A percentile compares a stretch with the other conserved stretches of the same genome.
phyloP scores from a whole-genome alignment of 2,113 vertebrate genomes.

The Bostrychus sinensis region DNA sequence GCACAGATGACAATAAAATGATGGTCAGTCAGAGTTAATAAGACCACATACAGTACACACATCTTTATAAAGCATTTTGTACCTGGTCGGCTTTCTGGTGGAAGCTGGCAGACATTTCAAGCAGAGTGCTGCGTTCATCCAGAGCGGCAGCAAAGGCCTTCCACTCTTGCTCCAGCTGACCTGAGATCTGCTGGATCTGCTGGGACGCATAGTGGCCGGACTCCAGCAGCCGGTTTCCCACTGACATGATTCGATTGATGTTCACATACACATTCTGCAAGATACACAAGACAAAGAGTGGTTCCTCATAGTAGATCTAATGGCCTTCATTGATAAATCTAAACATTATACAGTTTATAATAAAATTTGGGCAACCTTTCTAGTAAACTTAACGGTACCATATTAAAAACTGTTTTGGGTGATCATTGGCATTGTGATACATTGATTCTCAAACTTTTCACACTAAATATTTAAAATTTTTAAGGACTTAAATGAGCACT shows the following conservation, averaged over 20 bases:
- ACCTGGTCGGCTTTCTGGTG: constrained; percentile 99
- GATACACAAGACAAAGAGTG: constrained; percentile 13
- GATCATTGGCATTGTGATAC: too few relatives aligned
- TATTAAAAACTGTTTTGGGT: too few relatives aligned
- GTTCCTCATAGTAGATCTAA: too few relatives aligned
- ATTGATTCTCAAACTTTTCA: too few relatives aligned
- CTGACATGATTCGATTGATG: constrained; percentile 98
- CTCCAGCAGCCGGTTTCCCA: constrained; percentile 93
- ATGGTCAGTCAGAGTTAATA: background rate
- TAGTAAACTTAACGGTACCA: too few relatives aligned
- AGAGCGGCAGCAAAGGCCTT: constrained; percentile 95
- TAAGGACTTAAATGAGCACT: too few relatives aligned
- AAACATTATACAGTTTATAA: too few relatives aligned
- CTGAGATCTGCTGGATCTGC: constrained; percentile 97
- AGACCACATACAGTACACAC: constrained; percentile 12
- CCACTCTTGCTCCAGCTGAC: constrained; percentile 97
- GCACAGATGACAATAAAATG: background rate
- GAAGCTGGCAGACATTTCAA: constrained; percentile 97
- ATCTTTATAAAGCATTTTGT: constrained; percentile 5
- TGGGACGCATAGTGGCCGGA: constrained; percentile 95
- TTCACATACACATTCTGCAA: constrained; percentile 96
- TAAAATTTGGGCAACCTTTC: too few relatives aligned
- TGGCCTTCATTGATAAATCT: too few relatives aligned
- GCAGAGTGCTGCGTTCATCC: constrained; percentile 93
- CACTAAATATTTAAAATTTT: too few relatives aligned